A percentile compares a stretch with the other conserved stretches of the same genome.
Evolutionary conservation across 2,113 vertebrate species (phyloP).

Genomic region (Festucalex cinctus): DNA sequence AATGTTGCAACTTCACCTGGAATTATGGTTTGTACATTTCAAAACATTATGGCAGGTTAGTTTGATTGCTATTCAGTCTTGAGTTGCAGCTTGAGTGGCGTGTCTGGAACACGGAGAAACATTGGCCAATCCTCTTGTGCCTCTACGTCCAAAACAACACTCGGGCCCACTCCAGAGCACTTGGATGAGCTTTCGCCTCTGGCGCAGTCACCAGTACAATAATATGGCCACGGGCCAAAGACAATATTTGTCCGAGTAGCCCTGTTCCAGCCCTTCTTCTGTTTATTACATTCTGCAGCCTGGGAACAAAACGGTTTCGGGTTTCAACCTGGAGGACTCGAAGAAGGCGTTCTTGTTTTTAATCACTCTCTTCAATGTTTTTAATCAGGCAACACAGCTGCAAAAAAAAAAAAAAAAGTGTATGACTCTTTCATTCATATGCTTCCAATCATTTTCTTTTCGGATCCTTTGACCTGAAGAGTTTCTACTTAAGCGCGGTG

Average conservation of each 20-base stretch:
- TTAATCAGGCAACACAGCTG: conserved; percentile 54
- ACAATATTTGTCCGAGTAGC: conserved; percentile 75
- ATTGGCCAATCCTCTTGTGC: conserved; percentile 55
- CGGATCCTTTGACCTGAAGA: conserved; percentile 27
- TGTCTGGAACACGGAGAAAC: conserved; percentile 56
- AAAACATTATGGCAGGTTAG: no score
- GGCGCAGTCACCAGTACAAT: conserved; percentile 65
- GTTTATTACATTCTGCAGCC: conserved; percentile 69
- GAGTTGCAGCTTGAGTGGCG: conserved; percentile 26
- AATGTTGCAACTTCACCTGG: no score
- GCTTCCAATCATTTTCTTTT: conserved; percentile 46
- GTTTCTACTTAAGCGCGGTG: conserved; percentile 22
- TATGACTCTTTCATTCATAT: conserved; percentile 49
- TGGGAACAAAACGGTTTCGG: conserved; percentile 29
- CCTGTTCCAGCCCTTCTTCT: conserved; percentile 67
- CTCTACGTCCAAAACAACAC: conserved; percentile 71
- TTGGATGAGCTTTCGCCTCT: conserved; percentile 65
- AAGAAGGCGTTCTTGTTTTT: conserved; percentile 32
- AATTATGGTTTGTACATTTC: no score
- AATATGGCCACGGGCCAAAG: conserved; percentile 67
- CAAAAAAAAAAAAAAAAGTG: not conserved
- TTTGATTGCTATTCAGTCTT: not conserved
- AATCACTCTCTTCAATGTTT: conserved; percentile 50
- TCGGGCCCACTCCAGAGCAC: conserved; percentile 67
- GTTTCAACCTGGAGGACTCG: conserved; percentile 48